A percentile compares a stretch with the other conserved stretches of the same genome.
Conservation (phyloP, 2,113 vertebrate genomes). For the Polypterus senegalus region DNA sequence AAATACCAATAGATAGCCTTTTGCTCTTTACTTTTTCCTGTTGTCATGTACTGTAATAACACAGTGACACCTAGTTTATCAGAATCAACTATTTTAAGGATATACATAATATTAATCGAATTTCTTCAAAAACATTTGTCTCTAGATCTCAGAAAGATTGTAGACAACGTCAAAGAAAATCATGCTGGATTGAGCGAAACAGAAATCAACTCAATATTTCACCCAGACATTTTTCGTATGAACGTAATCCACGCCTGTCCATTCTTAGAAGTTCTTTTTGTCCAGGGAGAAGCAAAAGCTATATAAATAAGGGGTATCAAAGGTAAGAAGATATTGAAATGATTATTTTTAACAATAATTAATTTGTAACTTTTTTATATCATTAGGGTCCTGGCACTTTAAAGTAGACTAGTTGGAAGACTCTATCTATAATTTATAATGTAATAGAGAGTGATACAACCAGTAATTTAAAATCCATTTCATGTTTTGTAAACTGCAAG, state of each 20-base stretch:
- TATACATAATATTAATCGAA: neutral
- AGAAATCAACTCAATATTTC: conserved; percentile 46
- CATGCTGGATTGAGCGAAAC: conserved; percentile 50
- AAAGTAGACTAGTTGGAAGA: no score
- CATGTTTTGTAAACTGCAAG: no score
- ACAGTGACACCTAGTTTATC: neutral
- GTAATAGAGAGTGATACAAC: no score
- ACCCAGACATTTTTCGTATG: conserved; percentile 46
- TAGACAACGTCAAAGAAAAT: conserved; percentile 26
- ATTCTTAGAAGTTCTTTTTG: conserved; percentile 39
- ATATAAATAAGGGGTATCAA: conserved; percentile 52
- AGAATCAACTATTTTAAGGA: neutral
- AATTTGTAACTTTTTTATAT: no score
- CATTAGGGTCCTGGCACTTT: no score
- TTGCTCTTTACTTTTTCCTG: neutral
- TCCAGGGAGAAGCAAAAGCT: conserved; percentile 38
- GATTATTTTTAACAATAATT: no score
- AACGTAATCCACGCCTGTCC: conserved; percentile 39
- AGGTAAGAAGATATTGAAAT: conserved; percentile 25
- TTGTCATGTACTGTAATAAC: no score
- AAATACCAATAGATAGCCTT: neutral
- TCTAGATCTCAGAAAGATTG: conserved; percentile 35
- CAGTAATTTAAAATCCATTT: no score
- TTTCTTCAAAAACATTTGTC: neutral
- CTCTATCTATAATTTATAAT: no score